Evolutionary conservation across 1,140 invertebrate genomes (phyloP), one percentile per base, ranked within the genome.

Genomic region (Saccostrea echinata): DNA sequence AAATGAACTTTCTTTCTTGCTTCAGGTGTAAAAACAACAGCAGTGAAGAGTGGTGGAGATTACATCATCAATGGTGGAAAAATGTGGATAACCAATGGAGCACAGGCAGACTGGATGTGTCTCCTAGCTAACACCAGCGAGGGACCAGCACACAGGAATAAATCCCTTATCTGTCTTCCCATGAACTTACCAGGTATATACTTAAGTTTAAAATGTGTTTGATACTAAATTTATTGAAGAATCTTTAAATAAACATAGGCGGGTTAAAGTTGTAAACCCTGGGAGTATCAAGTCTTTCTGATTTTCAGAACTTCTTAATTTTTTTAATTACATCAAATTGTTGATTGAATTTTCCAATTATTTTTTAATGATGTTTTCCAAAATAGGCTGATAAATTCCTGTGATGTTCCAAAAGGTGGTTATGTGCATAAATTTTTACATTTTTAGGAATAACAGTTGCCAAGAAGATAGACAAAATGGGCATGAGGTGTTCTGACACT

Each of bases 61-160:
- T 93, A 95, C 27, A 93, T 96, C 21, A 96, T 96, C 21, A 96
- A 96, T 92, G 96, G 96, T 3, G 93, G 95, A 8, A 96, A 96
- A 92, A 96, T 96, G 96, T 96, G 96, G 96, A 96, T 95, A 30
- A 96, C 96, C 8, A 96, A 96, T 92, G 96, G 95, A 3, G 89
- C 92, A 43, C 95, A 96, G 91, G 96, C 96, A 9, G 96, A 96
- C 92, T 96, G 96, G 96, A 96, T 96, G 93, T 96, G 96, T 92
- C 91, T 96, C 18, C 91, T 96, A 33, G 96, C 95, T 16, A 96
- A 96, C 92, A 96, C 96, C 6, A 85, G 93, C 51, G 93, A 93
- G 13, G 92, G 92, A 21, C 92, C 93, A 8, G 68, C 92, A 24
- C 96, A 97, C 91, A 91, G 90, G 82, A 96, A 96, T 91, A 97